Evolutionary conservation across 2,797 vertebrate genomes (phyloP).

Genomic region (Lemur catta): DNA sequence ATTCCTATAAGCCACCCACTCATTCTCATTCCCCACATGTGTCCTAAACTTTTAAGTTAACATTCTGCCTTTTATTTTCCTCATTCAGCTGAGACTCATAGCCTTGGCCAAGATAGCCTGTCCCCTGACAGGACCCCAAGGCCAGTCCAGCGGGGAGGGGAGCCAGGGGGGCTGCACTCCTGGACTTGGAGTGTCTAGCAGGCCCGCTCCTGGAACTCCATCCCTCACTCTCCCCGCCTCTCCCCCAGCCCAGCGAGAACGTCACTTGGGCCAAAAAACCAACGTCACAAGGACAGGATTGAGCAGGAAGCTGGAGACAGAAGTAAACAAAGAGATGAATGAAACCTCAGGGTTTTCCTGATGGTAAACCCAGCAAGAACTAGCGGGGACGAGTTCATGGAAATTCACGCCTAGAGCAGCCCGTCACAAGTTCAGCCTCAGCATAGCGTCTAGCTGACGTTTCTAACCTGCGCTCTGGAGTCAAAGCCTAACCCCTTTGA

Average conservation of each 20-base stretch:
- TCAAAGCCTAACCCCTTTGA: neutral
- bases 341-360: neutral
- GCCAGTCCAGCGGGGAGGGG: rapidly evolving
- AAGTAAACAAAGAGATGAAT: rapidly evolving
- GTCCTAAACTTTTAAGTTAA: neutral
- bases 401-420: no score
- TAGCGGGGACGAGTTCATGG: rapidly evolving
- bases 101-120: rapidly evolving
- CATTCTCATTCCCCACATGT: neutral
- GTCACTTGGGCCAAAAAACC: neutral
- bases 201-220: neutral
- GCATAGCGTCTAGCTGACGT: rapidly evolving
- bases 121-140: no score
- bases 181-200: neutral
- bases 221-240: rapidly evolving
- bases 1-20: neutral
- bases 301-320: neutral
- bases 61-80: neutral
- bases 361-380: neutral
- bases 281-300: neutral
- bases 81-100: neutral
- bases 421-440: rapidly evolving
- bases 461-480: neutral
- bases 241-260: rapidly evolving
- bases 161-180: rapidly evolving